Evolutionary conservation across 2,797 vertebrate species (phyloP), one percentile per base, ranked within the genome.

Genomic region (Lagodon rhomboides): DNA sequence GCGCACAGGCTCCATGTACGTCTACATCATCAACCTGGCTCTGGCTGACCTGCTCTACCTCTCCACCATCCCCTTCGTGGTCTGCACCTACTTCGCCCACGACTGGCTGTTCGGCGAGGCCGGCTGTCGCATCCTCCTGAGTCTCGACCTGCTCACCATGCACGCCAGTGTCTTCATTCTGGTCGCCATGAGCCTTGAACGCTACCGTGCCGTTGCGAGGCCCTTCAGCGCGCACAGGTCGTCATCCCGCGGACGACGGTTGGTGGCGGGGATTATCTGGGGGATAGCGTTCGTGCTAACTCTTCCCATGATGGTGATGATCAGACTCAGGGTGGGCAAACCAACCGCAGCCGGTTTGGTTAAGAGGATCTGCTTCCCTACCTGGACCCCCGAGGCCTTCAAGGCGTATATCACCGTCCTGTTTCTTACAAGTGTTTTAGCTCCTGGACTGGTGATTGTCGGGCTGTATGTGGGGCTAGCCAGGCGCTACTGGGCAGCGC

Each of bases 61-160:
- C 22, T 95, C 94, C 91, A 97, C 96, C 88, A 97, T 97, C 76
- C 97, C 97, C 5, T 98, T 97, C 0, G 96, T 98, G 54, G 94
- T 97, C 25, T 96, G 96, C 91, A 97, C 97, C 46, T 97, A 97
- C 87, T 95, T 97, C 0, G 90, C 94, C 53, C 95, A 94, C 0
- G 90, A 97, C 80, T 98, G 97, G 97, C 92, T 97, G 87, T 97
- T 97, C 0, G 96, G 96, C 0, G 97, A 97, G 3, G 69, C 92
- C 0, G 96, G 97, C 59, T 98, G 97, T 79, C 95, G 95, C 60
- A 55, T 98, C 80, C 90, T 98, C 38, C 91, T 98, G 61, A 97
- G 97, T 62, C 92, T 98, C 4, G 97, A 98, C 80, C 94, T 98
- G 41, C 95, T 97, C 79, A 97, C 97, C 67, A 97, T 97, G 96